Evolutionary conservation across 2,113 vertebrate genomes (phyloP).

Genomic region (Sigmodon hispidus): DNA sequence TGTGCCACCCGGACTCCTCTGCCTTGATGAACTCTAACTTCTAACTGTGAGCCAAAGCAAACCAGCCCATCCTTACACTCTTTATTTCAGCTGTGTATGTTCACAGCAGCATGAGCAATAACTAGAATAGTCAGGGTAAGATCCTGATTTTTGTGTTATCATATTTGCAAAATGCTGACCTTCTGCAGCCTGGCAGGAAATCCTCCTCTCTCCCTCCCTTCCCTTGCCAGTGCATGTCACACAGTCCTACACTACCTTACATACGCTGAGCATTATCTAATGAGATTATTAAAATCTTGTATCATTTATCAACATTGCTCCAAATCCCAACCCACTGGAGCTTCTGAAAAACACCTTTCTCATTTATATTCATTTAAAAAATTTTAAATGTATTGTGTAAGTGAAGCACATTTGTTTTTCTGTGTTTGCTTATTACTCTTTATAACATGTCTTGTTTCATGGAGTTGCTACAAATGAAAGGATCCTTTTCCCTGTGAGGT

Average conservation of each 20-base stretch:
- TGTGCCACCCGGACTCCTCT: fast-evolving
- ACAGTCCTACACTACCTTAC: not conserved
- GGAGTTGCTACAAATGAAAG: not conserved
- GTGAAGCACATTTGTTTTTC: not conserved
- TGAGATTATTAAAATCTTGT: not conserved
- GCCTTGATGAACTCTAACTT: not conserved
- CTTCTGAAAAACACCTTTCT: not conserved
- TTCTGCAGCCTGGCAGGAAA: not conserved
- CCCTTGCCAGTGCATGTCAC: too few species aligned
- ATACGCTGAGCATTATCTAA: not conserved
- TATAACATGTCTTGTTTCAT: not conserved
- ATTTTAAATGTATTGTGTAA: not conserved
- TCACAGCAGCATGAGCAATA: not conserved
- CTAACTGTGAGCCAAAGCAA: not conserved
- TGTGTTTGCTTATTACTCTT: not conserved
- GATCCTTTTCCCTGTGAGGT: not conserved
- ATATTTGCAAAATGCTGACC: not conserved
- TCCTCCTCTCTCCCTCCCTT: fast-evolving
- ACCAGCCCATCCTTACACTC: not conserved
- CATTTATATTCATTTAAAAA: not conserved
- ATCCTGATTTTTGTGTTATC: not conserved
- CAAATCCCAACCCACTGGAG: fast-evolving
- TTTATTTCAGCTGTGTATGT: not conserved
- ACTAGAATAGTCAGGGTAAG: too few species aligned
- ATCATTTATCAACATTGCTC: not conserved